Conservation (phyloP, 1,140 invertebrate genomes). For the Parasteatoda tepidariorum region DNA sequence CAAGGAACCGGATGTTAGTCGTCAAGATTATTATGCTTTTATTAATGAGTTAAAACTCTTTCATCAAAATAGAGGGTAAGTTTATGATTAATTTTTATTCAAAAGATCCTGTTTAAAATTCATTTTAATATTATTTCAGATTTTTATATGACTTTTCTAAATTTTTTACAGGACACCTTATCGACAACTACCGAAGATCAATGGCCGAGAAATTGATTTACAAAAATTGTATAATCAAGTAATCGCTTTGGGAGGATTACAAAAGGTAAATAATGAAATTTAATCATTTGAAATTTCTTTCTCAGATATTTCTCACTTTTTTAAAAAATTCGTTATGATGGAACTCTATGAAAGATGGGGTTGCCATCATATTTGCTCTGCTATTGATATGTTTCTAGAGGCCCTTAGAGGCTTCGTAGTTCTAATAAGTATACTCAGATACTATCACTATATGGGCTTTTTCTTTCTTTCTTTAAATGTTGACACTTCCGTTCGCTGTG, state of each 20-base stretch:
- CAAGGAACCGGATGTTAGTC: conserved; percentile 51
- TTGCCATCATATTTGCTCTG: conserved; percentile 20
- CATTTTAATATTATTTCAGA: background rate
- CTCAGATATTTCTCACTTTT: background rate
- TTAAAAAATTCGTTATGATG: background rate
- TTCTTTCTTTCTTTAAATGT: conserved; percentile 19
- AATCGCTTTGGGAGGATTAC: conserved; percentile 58
- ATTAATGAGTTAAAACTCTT: conserved; percentile 61
- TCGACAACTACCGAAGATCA: conserved; percentile 59
- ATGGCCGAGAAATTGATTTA: conserved; percentile 62
- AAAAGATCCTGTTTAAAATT: background rate
- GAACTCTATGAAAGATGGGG: background rate
- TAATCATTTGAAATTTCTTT: background rate
- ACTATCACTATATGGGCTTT: conserved; percentile 49
- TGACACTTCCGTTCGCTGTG: conserved; percentile 20
- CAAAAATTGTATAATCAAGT: conserved; percentile 61
- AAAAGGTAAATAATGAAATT: conserved; percentile 55
- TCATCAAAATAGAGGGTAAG: conserved; percentile 61
- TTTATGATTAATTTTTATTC: background rate
- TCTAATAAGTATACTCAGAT: conserved; percentile 33
- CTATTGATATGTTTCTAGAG: background rate
- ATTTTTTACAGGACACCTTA: conserved; percentile 61
- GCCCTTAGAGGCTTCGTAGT: conserved; percentile 14
- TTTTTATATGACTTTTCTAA: conserved; percentile 2
- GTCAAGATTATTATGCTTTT: conserved; percentile 60